Percentiles rank a stretch among this genome's conserved stretches.
Evolutionary conservation across 2,113 vertebrate species (phyloP).

Genomic region (Sisor rabdophorus): DNA sequence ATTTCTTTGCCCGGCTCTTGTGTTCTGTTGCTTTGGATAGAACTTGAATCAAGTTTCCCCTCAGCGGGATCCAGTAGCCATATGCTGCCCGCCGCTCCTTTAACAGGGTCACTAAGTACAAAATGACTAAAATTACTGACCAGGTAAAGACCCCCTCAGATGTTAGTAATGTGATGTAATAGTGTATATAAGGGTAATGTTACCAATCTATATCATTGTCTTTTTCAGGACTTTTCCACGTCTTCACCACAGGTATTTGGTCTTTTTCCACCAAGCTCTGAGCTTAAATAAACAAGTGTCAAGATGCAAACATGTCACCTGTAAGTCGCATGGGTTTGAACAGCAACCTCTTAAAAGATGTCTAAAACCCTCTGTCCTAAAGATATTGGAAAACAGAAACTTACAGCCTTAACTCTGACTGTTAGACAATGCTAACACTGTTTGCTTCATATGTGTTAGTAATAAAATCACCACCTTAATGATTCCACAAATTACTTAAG

Average conservation of each 20-base stretch:
- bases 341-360: not conserved
- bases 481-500: not conserved
- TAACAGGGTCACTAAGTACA: not conserved
- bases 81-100: not conserved
- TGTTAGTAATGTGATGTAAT: not conserved
- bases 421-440: not conserved
- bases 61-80: not conserved
- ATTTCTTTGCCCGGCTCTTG: not conserved
- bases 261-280: conserved; percentile 26
- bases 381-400: not conserved
- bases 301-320: not conserved
- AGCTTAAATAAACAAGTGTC: conserved; percentile 2
- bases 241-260: not conserved
- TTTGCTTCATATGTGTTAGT: too few species aligned
- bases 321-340: too few species aligned
- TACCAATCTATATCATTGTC: conserved; percentile 23
- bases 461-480: not conserved
- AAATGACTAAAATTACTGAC: not conserved
- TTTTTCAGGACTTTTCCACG: not conserved
- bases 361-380: not conserved
- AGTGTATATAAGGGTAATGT: not conserved
- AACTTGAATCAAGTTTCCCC: not conserved
- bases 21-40: not conserved
- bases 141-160: not conserved
- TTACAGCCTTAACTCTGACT: not conserved